A percentile compares a stretch with the other conserved stretches of the same genome.
phyloP scores from a whole-genome alignment of 1,140 invertebrate genomes.

The Ips nitidus region DNA sequence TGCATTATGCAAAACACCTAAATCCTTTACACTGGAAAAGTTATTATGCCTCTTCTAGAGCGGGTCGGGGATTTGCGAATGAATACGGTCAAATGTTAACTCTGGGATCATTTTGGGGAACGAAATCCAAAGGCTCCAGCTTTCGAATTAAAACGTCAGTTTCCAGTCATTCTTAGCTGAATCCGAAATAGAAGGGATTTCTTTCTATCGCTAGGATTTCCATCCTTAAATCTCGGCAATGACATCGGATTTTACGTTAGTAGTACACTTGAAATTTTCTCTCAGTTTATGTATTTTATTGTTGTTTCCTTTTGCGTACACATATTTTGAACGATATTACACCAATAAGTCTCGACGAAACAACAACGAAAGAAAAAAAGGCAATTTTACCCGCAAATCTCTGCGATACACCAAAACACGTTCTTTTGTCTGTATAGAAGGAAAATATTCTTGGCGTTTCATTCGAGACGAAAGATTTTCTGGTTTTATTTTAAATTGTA shows the following conservation, averaged over 20 bases:
- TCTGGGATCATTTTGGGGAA: too few species aligned
- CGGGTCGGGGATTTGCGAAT: too few species aligned
- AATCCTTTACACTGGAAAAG: conserved; percentile 31
- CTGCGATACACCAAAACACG: conserved; percentile 3
- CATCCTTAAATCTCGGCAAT: neutral
- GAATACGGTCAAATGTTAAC: too few species aligned
- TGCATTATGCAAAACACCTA: conserved; percentile 33
- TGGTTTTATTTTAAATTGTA: conserved; percentile 5
- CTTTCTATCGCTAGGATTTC: neutral
- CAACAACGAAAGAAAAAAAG: neutral
- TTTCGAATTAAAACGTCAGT: neutral
- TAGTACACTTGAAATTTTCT: too few species aligned
- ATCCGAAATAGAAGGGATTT: neutral
- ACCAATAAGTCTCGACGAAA: conserved; percentile 1
- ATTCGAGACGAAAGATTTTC: neutral
- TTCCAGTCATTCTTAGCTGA: neutral
- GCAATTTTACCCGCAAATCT: conserved; percentile 8
- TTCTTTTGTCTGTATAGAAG: neutral
- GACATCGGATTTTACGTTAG: too few species aligned
- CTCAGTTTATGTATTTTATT: too few species aligned
- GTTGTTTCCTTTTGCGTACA: too few species aligned
- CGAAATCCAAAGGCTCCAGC: neutral
- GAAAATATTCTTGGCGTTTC: conserved; percentile 14
- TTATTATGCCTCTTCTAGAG: conserved; percentile 25
- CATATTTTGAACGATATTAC: conserved; percentile 7